Conservation (phyloP, 2,797 vertebrate genomes). For the Poeciliopsis presidionis region DNA sequence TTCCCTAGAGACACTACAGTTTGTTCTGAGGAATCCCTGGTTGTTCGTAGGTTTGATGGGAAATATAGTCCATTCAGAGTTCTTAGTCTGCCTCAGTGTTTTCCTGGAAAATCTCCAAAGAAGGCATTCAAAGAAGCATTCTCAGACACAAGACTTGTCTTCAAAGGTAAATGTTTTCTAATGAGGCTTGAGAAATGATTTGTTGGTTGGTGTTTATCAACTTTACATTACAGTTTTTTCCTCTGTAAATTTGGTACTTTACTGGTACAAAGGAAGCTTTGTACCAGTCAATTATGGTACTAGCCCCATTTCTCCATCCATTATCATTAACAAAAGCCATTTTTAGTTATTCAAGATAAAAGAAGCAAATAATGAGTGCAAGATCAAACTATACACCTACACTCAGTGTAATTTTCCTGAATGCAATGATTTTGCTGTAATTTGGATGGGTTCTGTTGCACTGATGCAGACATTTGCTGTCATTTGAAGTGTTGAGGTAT, state of each 20-base stretch:
- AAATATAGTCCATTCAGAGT: neutral
- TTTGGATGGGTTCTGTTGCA: slow-evolving; percentile 18
- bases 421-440: neutral
- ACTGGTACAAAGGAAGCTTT: neutral
- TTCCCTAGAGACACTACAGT: neutral
- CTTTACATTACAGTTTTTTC: neutral
- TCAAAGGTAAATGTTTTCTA: neutral
- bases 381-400: neutral
- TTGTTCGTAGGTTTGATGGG: neutral
- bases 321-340: neutral
- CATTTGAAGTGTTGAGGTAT: slow-evolving; percentile 65
- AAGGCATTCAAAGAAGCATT: neutral
- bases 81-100: neutral
- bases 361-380: neutral
- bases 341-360: neutral
- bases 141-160: no score
- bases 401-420: neutral
- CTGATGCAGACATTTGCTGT: slow-evolving; percentile 35
- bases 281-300: neutral
- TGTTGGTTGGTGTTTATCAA: neutral
- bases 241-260: no score
- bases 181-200: neutral
- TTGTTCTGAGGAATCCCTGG: neutral
- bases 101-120: neutral
- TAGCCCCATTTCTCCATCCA: neutral